phyloP scores from a whole-genome alignment of 2,888 invertebrate species.

The Platynereis dumerilii region DNA sequence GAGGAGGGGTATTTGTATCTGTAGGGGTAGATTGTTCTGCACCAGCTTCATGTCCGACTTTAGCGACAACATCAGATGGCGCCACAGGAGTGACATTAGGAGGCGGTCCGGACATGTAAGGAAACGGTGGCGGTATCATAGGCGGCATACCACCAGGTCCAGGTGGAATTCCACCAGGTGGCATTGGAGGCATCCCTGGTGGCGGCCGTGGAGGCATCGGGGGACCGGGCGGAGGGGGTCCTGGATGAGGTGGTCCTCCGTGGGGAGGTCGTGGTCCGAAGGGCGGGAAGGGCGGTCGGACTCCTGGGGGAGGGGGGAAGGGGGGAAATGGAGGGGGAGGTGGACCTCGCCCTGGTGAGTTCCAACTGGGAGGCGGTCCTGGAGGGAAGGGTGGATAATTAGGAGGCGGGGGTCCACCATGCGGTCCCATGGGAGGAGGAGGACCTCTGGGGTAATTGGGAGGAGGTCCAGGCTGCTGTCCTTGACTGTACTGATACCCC shows the following conservation, averaged over 20 bases:
- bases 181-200: background rate
- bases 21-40: too few relatives aligned
- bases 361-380: background rate
- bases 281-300: background rate
- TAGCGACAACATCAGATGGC: too few relatives aligned
- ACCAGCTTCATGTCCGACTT: too few relatives aligned
- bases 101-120: background rate
- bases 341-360: background rate
- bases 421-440: too few relatives aligned
- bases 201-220: background rate
- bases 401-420: too few relatives aligned
- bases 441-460: too few relatives aligned
- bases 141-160: too few relatives aligned
- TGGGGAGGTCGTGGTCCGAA: background rate
- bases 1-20: too few relatives aligned
- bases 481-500: too few relatives aligned
- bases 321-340: background rate
- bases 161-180: background rate
- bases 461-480: too few relatives aligned
- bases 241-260: background rate
- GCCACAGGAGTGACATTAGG: too few relatives aligned
- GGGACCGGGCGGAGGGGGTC: background rate
- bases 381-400: too few relatives aligned
- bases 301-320: conserved; percentile 3
- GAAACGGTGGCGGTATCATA: conserved; percentile 3